Conservation (phyloP, 2,797 vertebrate genomes). For the Chelonia mydas region DNA sequence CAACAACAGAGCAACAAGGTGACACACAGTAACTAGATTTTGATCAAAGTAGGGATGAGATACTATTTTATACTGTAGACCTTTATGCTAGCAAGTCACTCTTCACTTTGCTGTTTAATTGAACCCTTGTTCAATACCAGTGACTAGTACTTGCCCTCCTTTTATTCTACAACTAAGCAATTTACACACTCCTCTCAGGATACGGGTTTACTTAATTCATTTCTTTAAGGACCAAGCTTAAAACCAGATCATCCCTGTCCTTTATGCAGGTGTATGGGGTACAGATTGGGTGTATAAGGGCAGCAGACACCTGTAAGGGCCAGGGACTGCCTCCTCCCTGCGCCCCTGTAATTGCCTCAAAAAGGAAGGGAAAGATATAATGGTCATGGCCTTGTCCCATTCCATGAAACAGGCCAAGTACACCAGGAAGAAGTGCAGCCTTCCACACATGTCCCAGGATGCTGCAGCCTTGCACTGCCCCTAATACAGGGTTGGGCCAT, state of each 20-base stretch:
- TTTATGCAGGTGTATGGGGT: background rate
- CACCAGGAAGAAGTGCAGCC: background rate
- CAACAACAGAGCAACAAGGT: background rate
- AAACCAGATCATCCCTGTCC: background rate
- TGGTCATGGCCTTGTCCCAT: background rate
- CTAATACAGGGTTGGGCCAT: background rate
- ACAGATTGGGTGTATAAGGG: background rate
- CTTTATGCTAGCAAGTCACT: background rate
- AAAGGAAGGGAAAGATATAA: background rate
- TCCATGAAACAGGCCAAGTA: background rate
- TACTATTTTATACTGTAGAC: background rate
- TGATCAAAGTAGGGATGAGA: background rate
- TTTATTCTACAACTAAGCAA: background rate
- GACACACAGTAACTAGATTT: background rate
- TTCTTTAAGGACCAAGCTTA: background rate
- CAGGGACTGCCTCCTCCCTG: background rate
- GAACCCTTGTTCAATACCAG: background rate
- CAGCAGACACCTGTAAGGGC: too few species aligned
- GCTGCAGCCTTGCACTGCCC: background rate
- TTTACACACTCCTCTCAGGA: background rate
- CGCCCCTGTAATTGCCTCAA: background rate
- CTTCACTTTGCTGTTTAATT: background rate
- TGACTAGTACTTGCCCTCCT: background rate
- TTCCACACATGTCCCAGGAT: background rate
- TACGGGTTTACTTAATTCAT: background rate